A percentile compares a stretch with the other conserved stretches of the same genome.
Conservation (phyloP, 2,888 invertebrate genomes). For the Stomorhina lunata region DNA sequence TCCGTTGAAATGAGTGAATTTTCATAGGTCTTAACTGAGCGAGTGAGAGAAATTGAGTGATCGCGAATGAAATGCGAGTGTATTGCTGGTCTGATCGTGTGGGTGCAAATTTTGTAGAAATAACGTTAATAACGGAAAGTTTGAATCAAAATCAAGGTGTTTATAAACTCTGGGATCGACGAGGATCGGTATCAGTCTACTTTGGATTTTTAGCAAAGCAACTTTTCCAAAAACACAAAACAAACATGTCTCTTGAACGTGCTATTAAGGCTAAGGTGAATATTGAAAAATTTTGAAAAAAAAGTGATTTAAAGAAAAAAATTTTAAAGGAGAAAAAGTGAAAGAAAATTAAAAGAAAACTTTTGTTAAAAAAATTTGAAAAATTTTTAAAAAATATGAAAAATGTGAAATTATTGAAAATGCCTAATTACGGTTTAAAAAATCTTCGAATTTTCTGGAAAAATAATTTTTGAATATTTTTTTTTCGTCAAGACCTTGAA, state of each 20-base stretch:
- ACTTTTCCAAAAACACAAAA: constrained; percentile 68
- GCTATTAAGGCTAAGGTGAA: constrained; percentile 94
- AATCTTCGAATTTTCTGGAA: too few relatives aligned
- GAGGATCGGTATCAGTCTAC: constrained; percentile 76
- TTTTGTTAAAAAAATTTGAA: not conserved
- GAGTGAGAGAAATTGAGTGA: constrained; percentile 44
- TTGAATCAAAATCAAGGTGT: constrained; percentile 69
- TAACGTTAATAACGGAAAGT: constrained; percentile 6
- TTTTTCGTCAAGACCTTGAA: not conserved
- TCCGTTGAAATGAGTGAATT: not conserved
- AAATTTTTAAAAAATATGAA: not conserved
- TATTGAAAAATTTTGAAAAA: too few relatives aligned
- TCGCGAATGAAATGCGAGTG: not conserved
- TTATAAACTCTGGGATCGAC: constrained; percentile 76
- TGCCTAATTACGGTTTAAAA: too few relatives aligned
- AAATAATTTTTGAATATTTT: too few relatives aligned
- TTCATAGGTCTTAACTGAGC: constrained; percentile 14
- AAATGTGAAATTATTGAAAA: not conserved
- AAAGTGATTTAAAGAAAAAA: constrained; percentile 32
- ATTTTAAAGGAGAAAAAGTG: not conserved
- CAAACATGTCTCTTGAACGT: constrained; percentile 93
- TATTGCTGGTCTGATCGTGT: too few relatives aligned
- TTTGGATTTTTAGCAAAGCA: constrained; percentile 75
- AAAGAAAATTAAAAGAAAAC: constrained; percentile 19
- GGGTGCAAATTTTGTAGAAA: constrained; percentile 11